Base-by-base conservation (phyloP, 2,888 invertebrate species). In the Synanthedon myopaeformis region DNA sequence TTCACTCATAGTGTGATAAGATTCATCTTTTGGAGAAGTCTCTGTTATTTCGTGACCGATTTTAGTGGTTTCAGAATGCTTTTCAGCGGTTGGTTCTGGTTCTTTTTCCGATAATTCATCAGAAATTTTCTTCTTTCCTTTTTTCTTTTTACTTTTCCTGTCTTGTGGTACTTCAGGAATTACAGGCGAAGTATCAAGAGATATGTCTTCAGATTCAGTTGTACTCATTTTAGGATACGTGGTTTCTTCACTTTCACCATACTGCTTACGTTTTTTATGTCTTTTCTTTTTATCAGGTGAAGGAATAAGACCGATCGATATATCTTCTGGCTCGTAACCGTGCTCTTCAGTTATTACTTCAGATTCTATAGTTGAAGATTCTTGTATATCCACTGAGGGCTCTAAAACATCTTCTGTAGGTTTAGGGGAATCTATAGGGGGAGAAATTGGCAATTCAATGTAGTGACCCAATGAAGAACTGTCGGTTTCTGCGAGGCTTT, bases 281-380 rank as follows among this genome's bases (percentile, higher is more conserved):
- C 76, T 91, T 85, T 74, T 91, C 89, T 65, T 91, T 57, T 74
- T 79, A 23, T 76, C 76, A 10, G 74, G 66, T 42, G 66, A 62
- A 42, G 59, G 53, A 8, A 67, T 58, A 55, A 64, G 68, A 35
- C 66, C 87, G 19, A 90, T 79, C 1, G 91, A 90, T 58, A 91
- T 83, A 59, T 91, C 89, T 65, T 92, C 94, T 10, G 92, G 90
- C 70, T 94, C 93, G 66, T 94, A 94, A n/a, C 93, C 93, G 57
- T 86, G 86, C 67, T 91, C 92, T 70, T 89, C 89, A 51, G 85
- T 78, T 42, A 74, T 67, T 45, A 75, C 72, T 52, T 82, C 79
- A 53, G 84, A 84, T 54, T 88, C 89, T 28, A 78, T 69, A 51
- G 76, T 63, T 59, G 88, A 84, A 8, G 90, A 86, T 56, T 74